Conservation (phyloP, 2,888 invertebrate genomes). For the Plebejus anna region DNA sequence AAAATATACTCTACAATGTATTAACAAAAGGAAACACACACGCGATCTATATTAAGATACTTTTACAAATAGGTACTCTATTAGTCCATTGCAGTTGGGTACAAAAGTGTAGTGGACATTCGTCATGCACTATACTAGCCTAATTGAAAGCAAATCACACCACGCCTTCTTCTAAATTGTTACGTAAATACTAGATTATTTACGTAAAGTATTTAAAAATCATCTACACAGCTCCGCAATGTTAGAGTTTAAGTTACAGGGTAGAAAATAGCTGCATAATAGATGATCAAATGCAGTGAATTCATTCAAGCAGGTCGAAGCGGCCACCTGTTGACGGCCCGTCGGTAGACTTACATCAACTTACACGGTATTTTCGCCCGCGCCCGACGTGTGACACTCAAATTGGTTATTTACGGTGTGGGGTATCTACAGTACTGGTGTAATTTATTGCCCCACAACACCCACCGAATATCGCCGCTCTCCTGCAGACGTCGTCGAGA, state of each 20-base stretch:
- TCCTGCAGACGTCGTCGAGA: constrained; percentile 1
- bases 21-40: neutral
- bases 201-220: no score
- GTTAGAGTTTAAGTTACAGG: neutral
- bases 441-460: constrained; percentile 10
- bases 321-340: neutral
- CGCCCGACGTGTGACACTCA: neutral
- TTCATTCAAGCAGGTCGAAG: neutral
- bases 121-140: neutral
- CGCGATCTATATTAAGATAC: neutral
- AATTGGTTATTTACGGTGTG: neutral
- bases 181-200: neutral
- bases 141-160: no score
- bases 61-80: neutral
- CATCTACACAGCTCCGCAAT: neutral
- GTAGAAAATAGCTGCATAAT: neutral
- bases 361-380: neutral
- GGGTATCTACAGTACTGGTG: neutral
- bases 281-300: neutral
- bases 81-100: no score
- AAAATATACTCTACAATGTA: neutral
- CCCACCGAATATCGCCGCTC: constrained; percentile 2
- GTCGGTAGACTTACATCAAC: neutral
- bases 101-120: neutral
- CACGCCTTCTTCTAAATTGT: neutral